A percentile compares a stretch with the other conserved stretches of the same genome.
Evolutionary conservation across 2,797 vertebrate species (phyloP).

Genomic region (Coccyzus lansbergi): DNA sequence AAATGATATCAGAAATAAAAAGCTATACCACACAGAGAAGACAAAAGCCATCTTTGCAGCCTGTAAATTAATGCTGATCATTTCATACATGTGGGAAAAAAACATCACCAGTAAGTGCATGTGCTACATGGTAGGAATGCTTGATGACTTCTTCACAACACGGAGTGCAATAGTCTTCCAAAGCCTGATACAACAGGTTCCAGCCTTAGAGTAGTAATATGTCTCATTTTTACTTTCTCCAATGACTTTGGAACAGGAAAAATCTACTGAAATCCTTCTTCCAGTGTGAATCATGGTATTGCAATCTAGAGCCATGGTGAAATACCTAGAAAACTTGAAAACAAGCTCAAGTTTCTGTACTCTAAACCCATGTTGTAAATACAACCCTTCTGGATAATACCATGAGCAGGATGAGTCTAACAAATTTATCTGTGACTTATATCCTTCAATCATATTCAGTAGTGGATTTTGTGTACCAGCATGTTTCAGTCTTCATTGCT

Average conservation of each 20-base stretch:
- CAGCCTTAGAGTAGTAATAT: neutral
- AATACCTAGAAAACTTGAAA: neutral
- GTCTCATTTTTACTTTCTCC: neutral
- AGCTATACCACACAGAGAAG: neutral
- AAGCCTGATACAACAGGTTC: neutral
- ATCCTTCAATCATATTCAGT: neutral
- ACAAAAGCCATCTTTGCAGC: neutral
- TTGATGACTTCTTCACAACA: neutral
- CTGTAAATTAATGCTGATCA: neutral
- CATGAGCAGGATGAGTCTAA: rapidly evolving
- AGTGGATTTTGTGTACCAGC: neutral
- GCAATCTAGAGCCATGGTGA: neutral
- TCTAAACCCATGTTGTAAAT: neutral
- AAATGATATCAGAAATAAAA: neutral
- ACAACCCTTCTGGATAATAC: neutral
- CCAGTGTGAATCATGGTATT: neutral
- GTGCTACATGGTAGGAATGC: neutral
- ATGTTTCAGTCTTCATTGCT: neutral
- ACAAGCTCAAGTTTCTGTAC: neutral
- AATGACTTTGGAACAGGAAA: neutral
- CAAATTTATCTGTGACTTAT: neutral
- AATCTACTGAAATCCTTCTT: neutral
- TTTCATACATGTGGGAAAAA: neutral
- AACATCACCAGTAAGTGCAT: neutral
- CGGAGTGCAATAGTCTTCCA: rapidly evolving